Conservation (phyloP, 2,113 vertebrate genomes). For the Lampris incognitus region DNA sequence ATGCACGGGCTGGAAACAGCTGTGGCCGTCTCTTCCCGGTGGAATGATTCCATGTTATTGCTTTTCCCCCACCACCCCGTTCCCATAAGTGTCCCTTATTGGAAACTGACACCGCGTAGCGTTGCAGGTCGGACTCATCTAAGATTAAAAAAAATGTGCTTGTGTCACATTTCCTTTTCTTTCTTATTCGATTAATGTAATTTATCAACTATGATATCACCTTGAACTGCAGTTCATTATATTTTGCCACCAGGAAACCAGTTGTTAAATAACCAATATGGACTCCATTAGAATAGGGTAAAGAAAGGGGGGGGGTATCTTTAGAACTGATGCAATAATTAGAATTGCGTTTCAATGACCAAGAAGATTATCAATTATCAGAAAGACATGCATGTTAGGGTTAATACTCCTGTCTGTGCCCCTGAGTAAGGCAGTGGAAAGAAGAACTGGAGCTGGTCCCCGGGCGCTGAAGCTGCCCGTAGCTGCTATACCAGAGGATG, state of each 20-base stretch:
- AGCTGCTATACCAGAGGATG: no score
- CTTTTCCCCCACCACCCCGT: background rate
- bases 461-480: no score
- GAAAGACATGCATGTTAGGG: no score
- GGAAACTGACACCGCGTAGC: background rate
- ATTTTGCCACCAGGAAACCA: background rate
- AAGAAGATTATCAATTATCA: no score
- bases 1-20: slow-evolving; percentile 34
- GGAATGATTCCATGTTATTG: slow-evolving; percentile 8
- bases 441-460: no score
- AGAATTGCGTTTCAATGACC: background rate
- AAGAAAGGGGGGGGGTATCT: background rate
- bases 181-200: background rate
- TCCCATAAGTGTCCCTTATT: no score
- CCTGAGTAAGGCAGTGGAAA: no score
- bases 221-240: background rate
- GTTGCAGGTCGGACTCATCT: background rate
- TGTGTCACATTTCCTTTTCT: background rate
- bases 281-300: background rate
- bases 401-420: no score
- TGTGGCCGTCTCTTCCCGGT: slow-evolving; percentile 21
- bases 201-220: background rate
- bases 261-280: background rate
- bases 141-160: background rate
- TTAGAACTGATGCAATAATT: background rate